Percentiles rank a stretch among this genome's conserved stretches.
These are phyloP conservation scores for Silurus glanis DNA, from an alignment of 2,113 vertebrate genomes.

Conservation along the genomic window DNA sequence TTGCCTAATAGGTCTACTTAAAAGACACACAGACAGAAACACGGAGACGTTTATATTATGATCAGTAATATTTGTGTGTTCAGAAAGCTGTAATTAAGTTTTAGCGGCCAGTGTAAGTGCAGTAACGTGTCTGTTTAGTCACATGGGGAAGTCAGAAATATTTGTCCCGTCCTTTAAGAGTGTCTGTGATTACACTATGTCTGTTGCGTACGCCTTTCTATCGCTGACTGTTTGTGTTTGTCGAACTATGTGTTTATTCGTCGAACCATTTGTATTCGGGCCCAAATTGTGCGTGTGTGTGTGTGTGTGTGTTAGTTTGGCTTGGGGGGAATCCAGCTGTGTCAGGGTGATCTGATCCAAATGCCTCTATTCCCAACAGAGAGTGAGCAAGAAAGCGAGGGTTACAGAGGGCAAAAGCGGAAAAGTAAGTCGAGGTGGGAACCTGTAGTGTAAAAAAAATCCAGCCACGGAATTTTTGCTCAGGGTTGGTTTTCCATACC, in stretches of 20 bases:
- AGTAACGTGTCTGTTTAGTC: constrained; percentile 53
- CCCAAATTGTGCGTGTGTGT: constrained; percentile 21
- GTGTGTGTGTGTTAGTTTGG: constrained; percentile 67
- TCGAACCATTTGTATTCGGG: constrained; percentile 45
- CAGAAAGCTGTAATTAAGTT: neutral
- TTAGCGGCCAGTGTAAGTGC: constrained; percentile 59
- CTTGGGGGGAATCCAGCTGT: constrained; percentile 80
- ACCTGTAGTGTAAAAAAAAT: neutral
- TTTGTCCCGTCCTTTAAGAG: constrained; percentile 58
- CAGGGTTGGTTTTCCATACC: neutral
- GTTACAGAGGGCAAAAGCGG: constrained; percentile 5
- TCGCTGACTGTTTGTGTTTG: constrained; percentile 68
- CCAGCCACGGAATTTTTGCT: neutral
- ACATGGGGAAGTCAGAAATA: constrained; percentile 48
- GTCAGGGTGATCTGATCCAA: constrained; percentile 78
- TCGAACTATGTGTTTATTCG: constrained; percentile 68
- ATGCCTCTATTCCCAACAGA: constrained; percentile 78
- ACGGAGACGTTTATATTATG: too few relatives aligned
- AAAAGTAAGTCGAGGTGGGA: neutral
- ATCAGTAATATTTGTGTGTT: constrained; percentile 6
- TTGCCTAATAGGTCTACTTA: too few relatives aligned
- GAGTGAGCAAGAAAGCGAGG: constrained; percentile 41
- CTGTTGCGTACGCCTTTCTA: constrained; percentile 57
- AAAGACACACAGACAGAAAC: too few relatives aligned
- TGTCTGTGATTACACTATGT: constrained; percentile 63